Evolutionary conservation across 2,888 invertebrate genomes (phyloP).

Genomic region (Tetragonisca angustula): DNA sequence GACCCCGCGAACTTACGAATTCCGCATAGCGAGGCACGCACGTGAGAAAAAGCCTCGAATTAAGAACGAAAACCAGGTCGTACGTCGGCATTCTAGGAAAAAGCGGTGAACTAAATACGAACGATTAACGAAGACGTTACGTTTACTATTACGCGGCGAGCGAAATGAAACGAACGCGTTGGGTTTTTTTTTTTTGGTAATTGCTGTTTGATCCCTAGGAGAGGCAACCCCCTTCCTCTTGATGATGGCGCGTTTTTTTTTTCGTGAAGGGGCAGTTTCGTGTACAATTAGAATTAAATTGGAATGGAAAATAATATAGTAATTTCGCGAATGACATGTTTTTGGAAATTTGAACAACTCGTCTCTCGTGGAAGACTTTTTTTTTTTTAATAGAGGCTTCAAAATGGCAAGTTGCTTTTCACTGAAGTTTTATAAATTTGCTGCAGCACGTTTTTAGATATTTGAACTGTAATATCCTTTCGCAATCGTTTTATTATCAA

Average conservation of each 20-base stretch:
- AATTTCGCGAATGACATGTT: no score
- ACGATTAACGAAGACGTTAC: not conserved
- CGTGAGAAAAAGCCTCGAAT: constrained; percentile 57
- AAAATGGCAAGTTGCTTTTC: not conserved
- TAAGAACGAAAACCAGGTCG: constrained; percentile 53
- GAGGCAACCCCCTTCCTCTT: no score
- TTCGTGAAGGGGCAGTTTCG: no score
- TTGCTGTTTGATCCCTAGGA: not conserved
- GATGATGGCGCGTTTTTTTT: no score
- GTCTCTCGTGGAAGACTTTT: no score
- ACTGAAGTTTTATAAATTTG: not conserved
- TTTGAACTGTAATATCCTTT: not conserved
- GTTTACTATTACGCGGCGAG: not conserved
- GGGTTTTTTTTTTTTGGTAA: constrained; percentile 11
- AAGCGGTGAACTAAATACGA: constrained; percentile 5
- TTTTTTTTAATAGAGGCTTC: no score
- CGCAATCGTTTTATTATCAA: not conserved
- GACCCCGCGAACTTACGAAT: constrained; percentile 40
- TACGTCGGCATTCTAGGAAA: constrained; percentile 39
- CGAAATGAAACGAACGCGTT: not conserved
- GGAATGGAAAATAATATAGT: no score
- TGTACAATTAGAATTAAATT: no score
- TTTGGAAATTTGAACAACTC: no score
- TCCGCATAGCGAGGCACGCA: constrained; percentile 54
- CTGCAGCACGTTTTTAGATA: not conserved